Percentiles rank a stretch among this genome's conserved stretches.
Conservation (phyloP, 2,113 vertebrate species). For the Elachura formosa region DNA sequence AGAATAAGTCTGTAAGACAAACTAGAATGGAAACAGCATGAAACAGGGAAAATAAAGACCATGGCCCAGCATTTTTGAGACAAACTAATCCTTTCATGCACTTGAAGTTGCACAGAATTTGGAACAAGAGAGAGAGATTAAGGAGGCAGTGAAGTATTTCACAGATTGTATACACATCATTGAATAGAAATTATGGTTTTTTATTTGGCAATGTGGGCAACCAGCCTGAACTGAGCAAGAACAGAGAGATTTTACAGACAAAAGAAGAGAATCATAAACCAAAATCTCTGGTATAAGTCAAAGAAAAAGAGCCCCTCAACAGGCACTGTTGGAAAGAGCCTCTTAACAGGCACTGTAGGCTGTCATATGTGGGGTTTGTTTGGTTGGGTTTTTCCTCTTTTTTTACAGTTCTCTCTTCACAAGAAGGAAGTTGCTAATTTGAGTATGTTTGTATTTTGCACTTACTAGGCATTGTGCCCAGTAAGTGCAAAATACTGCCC, state of each 20-base stretch:
- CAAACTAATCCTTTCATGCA: neutral
- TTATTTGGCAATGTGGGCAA: neutral
- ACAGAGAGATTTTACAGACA: neutral
- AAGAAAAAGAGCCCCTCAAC: neutral
- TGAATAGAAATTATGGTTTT: neutral
- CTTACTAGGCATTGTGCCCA: neutral
- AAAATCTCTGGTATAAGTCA: neutral
- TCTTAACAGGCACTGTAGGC: neutral
- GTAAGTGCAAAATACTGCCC: too few relatives aligned
- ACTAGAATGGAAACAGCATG: neutral
- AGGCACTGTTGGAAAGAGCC: neutral
- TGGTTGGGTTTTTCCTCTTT: neutral
- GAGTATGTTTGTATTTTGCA: neutral
- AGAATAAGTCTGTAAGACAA: neutral
- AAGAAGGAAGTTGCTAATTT: neutral
- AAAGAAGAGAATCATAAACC: neutral
- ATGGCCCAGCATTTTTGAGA: neutral
- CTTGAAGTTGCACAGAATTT: neutral
- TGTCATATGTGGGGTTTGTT: fast-evolving
- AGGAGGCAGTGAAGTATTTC: neutral
- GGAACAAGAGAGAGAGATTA: neutral
- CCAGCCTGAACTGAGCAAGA: neutral
- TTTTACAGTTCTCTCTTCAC: neutral
- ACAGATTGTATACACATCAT: neutral
- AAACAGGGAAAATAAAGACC: neutral